Conservation (phyloP, 1,140 invertebrate species). For the Helicoverpa zea region DNA sequence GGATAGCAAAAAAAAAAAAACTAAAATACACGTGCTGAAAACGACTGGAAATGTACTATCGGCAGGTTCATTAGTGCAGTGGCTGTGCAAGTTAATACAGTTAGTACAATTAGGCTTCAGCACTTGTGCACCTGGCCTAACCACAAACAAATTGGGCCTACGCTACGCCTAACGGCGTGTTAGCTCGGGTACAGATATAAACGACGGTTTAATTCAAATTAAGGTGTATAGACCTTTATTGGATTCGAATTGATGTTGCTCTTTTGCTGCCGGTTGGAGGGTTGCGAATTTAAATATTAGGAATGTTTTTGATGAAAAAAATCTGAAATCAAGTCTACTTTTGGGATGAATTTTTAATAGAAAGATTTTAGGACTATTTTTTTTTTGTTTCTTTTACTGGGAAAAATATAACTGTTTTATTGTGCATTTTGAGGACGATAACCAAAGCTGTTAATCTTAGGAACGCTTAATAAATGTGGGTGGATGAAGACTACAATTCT, state of each 20-base stretch:
- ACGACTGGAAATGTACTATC: constrained; percentile 34
- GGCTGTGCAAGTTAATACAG: constrained; percentile 53
- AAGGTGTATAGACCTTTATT: constrained; percentile 7
- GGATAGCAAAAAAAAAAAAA: constrained; percentile 25
- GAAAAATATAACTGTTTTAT: background rate
- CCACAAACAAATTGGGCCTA: constrained; percentile 56
- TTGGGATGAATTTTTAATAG: no score
- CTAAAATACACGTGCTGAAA: background rate
- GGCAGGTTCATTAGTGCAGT: constrained; percentile 51
- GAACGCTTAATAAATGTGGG: no score
- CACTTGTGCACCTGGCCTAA: constrained; percentile 47
- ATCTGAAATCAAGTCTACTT: no score
- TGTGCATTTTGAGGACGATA: background rate
- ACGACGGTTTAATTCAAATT: constrained; percentile 31
- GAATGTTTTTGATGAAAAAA: background rate
- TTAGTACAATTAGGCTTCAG: constrained; percentile 51
- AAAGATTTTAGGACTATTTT: no score
- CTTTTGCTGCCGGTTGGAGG: background rate
- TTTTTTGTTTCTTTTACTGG: background rate
- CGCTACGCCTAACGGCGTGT: constrained; percentile 34
- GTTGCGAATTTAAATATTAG: background rate
- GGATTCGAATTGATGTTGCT: constrained; percentile 2
- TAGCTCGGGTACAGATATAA: constrained; percentile 41
- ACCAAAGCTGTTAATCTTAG: no score
- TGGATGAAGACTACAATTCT: no score